A percentile compares a stretch with the other conserved stretches of the same genome.
These are phyloP conservation scores for Tetrapedia diversipes DNA, from an alignment of 2,888 invertebrate species.

Conservation along the genomic window DNA sequence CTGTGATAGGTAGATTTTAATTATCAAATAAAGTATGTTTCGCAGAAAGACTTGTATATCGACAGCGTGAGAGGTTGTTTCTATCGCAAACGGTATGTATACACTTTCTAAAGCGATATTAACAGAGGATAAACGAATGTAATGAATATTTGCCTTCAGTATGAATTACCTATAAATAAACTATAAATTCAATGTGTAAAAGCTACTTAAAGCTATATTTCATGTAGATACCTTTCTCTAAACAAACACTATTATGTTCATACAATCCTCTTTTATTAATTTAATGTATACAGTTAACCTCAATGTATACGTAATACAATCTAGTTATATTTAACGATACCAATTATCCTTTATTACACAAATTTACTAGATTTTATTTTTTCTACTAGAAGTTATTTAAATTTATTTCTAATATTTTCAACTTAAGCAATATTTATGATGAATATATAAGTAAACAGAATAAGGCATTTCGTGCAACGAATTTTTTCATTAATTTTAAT, in stretches of 20 bases:
- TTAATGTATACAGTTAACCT: no score
- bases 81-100: slow-evolving; percentile 14
- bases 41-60: slow-evolving; percentile 23
- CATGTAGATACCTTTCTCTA: no score
- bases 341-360: no score
- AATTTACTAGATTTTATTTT: no score
- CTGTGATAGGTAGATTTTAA: slow-evolving; percentile 17
- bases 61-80: slow-evolving; percentile 16
- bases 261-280: no score
- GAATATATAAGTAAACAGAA: neutral
- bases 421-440: neutral
- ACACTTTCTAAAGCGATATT: slow-evolving; percentile 45
- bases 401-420: neutral
- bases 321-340: no score
- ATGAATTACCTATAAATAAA: slow-evolving; percentile 10
- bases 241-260: no score
- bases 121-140: slow-evolving; percentile 31
- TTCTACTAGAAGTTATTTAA: neutral
- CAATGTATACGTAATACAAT: no score
- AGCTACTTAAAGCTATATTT: no score
- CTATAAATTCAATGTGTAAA: no score
- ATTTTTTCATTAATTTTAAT: neutral
- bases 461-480: neutral
- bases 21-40: slow-evolving; percentile 33
- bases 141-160: slow-evolving; percentile 25